Base-by-base conservation (phyloP, 2,888 invertebrate genomes). In the Rhamnusium bicolor region DNA sequence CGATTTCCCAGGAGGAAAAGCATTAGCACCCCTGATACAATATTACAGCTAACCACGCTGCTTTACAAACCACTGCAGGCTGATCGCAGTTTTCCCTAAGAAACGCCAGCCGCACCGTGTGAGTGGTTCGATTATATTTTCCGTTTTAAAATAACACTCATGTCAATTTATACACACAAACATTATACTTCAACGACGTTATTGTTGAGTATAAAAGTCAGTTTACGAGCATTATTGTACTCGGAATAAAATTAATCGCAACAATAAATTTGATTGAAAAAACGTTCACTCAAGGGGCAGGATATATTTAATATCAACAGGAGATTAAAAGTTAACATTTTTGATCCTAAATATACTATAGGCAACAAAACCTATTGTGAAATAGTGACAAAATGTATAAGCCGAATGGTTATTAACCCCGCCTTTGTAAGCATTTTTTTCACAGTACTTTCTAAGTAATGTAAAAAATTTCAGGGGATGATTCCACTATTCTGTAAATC, bases 1-100 rank as follows among this genome's bases (percentile, higher is more conserved):
- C 82, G 80, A 83, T 83, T 83, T 82, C 81, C 82, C 83, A 67
- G 68, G 81, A 80, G 83, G 78, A 76, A 82, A 80, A 73, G 81
- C 82, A 83, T 83, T 83, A 83, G 80, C 83, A 80, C 83, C 81
- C 81, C 80, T 80, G 82, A 83, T 81, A 81, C 80, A 83, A 83
- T 83, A 83, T 82, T 82, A 82, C 80, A 81, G 79, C 79, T 80
- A 83, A 81, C 81, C 81, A 78, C 79, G 71, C 77, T 72, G 76
- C 82, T 80, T 69, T 81, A 80, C 81, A 80, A 82, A 82, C 82
- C 81, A 69, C 80, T 77, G 77, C 78, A 76, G 77, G 74, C 75
- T 32, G 78, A 51, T 51, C 29, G 69, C 53, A 62, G 49, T 63
- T 58, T 40, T 77, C 74, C 75, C 76, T 77, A 58, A 74, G 76